Percentiles rank a stretch among this genome's conserved stretches.
phyloP scores from a whole-genome alignment of 2,797 vertebrate genomes.

The Harpagifer antarcticus region DNA sequence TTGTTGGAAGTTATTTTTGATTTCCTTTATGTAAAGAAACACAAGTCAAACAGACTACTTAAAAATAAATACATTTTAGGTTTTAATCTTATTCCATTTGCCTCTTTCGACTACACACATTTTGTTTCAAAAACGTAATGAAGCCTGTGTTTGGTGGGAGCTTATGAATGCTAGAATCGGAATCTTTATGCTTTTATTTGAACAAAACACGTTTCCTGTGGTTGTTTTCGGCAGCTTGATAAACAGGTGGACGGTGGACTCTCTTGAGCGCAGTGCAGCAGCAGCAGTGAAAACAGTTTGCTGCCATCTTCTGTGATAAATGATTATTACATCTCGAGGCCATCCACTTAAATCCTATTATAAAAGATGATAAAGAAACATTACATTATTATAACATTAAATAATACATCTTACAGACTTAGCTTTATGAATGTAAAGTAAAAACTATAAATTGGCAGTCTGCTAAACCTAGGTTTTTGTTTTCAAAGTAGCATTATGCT shows the following conservation, averaged over 20 bases:
- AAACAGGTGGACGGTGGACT: conserved; percentile 19
- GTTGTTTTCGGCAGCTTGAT: not conserved
- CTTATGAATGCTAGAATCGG: not conserved
- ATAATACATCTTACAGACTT: too few species aligned
- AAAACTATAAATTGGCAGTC: too few species aligned
- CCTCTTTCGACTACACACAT: too few species aligned
- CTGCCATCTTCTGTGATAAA: conserved; percentile 18
- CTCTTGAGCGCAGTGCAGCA: conserved; percentile 32
- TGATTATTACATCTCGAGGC: not conserved
- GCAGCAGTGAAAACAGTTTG: not conserved
- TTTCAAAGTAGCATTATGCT: too few species aligned
- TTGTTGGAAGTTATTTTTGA: not conserved
- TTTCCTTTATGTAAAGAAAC: not conserved
- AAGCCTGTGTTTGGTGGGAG: not conserved
- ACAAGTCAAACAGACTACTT: not conserved
- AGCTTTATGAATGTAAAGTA: too few species aligned
- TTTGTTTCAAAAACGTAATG: too few species aligned
- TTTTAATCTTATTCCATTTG: too few species aligned
- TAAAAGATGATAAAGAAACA: too few species aligned
- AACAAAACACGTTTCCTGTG: not conserved
- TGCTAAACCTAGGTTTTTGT: too few species aligned
- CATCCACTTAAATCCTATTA: too few species aligned
- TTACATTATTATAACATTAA: not conserved
- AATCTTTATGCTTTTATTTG: conserved; percentile 1
- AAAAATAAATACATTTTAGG: too few species aligned